A percentile compares a stretch with the other conserved stretches of the same genome.
These are phyloP conservation scores for Anas georgica DNA, from an alignment of 2,797 vertebrate species.

Conservation along the genomic window DNA sequence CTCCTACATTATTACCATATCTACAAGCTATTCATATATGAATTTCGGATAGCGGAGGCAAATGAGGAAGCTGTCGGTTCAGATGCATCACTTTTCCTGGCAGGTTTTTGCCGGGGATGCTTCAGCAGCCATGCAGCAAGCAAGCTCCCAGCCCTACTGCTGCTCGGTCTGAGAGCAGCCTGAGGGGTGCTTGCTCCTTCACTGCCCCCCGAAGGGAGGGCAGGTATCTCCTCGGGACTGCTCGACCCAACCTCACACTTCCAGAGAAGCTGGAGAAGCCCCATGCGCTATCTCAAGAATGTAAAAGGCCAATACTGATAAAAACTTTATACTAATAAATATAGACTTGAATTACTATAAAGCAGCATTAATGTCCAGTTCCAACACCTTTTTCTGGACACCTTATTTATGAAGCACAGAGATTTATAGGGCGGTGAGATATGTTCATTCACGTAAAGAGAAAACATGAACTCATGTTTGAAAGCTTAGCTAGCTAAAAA, in stretches of 20 bases:
- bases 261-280: background rate
- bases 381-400: background rate
- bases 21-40: background rate
- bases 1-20: background rate
- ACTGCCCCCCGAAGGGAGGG: rapidly evolving
- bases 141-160: background rate
- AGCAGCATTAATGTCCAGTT: background rate
- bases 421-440: background rate
- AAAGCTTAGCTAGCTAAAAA: background rate
- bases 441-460: background rate
- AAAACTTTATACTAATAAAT: background rate
- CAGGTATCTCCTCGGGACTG: background rate
- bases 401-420: background rate
- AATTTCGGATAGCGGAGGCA: background rate
- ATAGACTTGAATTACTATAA: background rate
- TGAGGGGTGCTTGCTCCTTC: rapidly evolving
- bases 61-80: background rate
- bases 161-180: rapidly evolving
- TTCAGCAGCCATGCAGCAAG: background rate
- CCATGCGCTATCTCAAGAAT: background rate
- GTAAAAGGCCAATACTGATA: background rate
- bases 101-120: background rate
- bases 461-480: background rate
- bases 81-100: background rate
- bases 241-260: background rate